Conservation (phyloP, 2,888 invertebrate species). For the Rhingia rostrata region DNA sequence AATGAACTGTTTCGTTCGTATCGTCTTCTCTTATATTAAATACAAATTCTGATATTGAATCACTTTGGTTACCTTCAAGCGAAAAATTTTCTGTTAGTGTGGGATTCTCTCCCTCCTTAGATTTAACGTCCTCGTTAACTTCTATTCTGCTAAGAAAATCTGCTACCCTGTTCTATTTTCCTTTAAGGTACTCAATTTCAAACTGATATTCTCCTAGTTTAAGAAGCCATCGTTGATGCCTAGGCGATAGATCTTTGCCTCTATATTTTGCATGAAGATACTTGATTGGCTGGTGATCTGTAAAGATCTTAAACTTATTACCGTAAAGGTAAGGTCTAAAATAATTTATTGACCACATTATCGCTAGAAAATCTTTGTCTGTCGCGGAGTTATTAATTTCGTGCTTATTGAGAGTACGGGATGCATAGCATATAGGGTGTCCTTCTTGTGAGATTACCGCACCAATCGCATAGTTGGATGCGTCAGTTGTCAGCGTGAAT, state of each 20-base stretch:
- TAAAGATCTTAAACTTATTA: slow-evolving; percentile 5
- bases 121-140: no score
- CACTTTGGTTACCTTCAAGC: slow-evolving; percentile 5
- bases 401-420: slow-evolving; percentile 9
- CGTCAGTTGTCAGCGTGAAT: no score
- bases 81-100: slow-evolving; percentile 8
- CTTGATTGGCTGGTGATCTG: slow-evolving; percentile 14
- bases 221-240: slow-evolving; percentile 54
- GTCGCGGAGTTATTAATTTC: background rate
- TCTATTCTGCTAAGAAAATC: no score
- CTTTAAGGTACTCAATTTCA: slow-evolving; percentile 57
- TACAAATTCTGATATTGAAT: slow-evolving; percentile 13
- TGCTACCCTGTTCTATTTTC: slow-evolving; percentile 62
- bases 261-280: slow-evolving; percentile 5
- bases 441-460: slow-evolving; percentile 23
- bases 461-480: slow-evolving; percentile 19
- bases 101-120: slow-evolving; percentile 13
- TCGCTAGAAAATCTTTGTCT: slow-evolving; percentile 1
- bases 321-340: slow-evolving; percentile 11
- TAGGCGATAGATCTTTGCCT: slow-evolving; percentile 6
- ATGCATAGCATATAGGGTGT: slow-evolving; percentile 19
- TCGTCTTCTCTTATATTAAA: slow-evolving; percentile 13
- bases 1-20: slow-evolving; percentile 4
- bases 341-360: slow-evolving; percentile 1
- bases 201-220: slow-evolving; percentile 54